These are phyloP conservation scores for Lasioglossum lativentre DNA, from an alignment of 2,888 invertebrate species.

Conservation along the genomic window DNA sequence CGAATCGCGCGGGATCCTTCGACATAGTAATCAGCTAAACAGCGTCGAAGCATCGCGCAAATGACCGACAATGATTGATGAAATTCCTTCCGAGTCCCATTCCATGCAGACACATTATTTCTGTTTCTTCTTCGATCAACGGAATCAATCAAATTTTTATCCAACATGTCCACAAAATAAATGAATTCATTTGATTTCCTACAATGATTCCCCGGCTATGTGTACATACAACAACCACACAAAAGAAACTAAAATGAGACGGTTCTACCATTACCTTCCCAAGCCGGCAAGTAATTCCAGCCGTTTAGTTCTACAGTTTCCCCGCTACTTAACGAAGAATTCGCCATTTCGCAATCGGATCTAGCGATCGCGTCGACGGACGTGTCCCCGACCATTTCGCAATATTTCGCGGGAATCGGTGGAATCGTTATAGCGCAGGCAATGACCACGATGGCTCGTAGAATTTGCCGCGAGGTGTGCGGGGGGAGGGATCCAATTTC, in stretches of 20 bases:
- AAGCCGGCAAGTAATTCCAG: background rate
- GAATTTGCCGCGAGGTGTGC: background rate
- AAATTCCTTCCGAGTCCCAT: background rate
- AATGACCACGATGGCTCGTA: background rate
- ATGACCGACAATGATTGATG: background rate
- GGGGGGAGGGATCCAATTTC: slow-evolving; percentile 11
- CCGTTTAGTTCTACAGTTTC: background rate
- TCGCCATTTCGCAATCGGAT: background rate
- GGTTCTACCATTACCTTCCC: background rate
- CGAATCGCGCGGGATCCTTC: background rate
- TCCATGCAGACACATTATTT: too few relatives aligned
- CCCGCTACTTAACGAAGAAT: background rate
- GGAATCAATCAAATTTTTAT: background rate
- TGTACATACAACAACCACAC: too few relatives aligned
- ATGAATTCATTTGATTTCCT: background rate
- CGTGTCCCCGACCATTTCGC: background rate
- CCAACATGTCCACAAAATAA: too few relatives aligned
- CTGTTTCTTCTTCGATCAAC: background rate
- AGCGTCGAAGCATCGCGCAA: background rate
- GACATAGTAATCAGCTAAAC: background rate
- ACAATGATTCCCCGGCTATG: background rate
- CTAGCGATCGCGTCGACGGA: background rate
- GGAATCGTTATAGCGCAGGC: background rate
- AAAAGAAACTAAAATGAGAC: background rate
- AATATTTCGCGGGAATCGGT: background rate